These are phyloP conservation scores for Rhopilema esculentum DNA, from an alignment of 30 jellyfish, hydroid and myxozoan genomes.

Conservation along the genomic window DNA sequence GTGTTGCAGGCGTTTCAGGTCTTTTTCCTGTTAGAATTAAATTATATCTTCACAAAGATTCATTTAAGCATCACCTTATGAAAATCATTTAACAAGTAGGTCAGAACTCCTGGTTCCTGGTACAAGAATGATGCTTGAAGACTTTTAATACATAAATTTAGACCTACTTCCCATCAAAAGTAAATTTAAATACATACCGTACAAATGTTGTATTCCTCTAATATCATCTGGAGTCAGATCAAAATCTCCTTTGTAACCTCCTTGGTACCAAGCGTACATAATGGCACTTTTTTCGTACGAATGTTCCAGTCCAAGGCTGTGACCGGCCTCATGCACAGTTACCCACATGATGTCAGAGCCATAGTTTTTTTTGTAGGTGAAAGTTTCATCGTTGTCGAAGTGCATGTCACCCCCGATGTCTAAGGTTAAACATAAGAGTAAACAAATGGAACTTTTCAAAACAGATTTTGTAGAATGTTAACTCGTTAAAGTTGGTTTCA, in stretches of 20 bases:
- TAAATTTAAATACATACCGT: constrained; percentile 64
- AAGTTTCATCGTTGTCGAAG: constrained; percentile 86
- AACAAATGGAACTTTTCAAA: too few species aligned
- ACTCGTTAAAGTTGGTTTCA: too few species aligned
- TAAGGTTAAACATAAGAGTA: not conserved
- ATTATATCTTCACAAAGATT: not conserved
- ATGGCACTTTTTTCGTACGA: constrained; percentile 69
- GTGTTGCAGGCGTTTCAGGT: not conserved
- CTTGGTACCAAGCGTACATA: constrained; percentile 91
- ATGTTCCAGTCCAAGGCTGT: constrained; percentile 90
- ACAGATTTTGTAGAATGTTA: too few species aligned
- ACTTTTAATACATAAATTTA: too few species aligned
- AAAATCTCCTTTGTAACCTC: constrained; percentile 46
- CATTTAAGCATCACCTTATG: not conserved
- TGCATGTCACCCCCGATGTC: constrained; percentile 87
- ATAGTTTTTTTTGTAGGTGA: constrained; percentile 49
- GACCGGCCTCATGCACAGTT: constrained; percentile 94
- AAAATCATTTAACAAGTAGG: not conserved
- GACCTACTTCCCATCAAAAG: too few species aligned
- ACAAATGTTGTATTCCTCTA: constrained; percentile 75
- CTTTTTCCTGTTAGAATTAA: not conserved
- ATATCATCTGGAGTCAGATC: constrained; percentile 75
- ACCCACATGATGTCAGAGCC: constrained; percentile 79
- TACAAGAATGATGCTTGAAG: not conserved
- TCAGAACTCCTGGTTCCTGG: not conserved